Evolutionary conservation across 2,888 invertebrate species (phyloP), one percentile per base, ranked within the genome.

Genomic region (Mimachlamys varia): DNA sequence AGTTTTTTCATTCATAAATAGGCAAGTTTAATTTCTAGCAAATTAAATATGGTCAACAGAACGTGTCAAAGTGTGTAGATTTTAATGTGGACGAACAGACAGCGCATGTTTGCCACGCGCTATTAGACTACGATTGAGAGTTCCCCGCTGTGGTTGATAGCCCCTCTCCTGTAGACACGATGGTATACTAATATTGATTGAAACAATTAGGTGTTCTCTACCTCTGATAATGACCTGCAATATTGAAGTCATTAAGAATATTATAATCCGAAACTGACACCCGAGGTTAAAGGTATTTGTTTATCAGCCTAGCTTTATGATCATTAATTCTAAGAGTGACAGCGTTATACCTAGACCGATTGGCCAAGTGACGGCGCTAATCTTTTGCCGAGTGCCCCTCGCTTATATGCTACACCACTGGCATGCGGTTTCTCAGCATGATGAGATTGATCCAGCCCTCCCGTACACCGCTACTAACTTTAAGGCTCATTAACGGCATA

Each of bases 401-500:
- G 89, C 88, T 76, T 76, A 49, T 88, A 88, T 27, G 53, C 44
- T 55, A 50, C 76, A 88, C 50, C 49, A 88, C 15, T 49, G 33
- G 76, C 37, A 37, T 89, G 87, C 44, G 19, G 53, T 76, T 90
- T 49, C 49, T 49, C 37, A 33, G 15, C 37, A 22, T 17, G 90
- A 33, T 33, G n/a, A 89, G 58, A 22, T 88, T 88, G 55, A 88
- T 33, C 50, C 62, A 58, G 88, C 44, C 90, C 90, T 90, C 92
- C 92, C 91, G 90, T 89, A 62, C 44, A 88, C 89, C 87, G 58
- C 90, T 87, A 88, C 90, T 87, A 90, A 88, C 88, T 92, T 92
- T 91, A 90, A 90, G 92, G 90, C 90, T 92, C 91, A 92, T 92
- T 93, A 91, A 92, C 91, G 90, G 91, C 76, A 90, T 93, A 93